Conservation (phyloP, 2,888 invertebrate genomes). For the Pharmacophagus antenor region DNA sequence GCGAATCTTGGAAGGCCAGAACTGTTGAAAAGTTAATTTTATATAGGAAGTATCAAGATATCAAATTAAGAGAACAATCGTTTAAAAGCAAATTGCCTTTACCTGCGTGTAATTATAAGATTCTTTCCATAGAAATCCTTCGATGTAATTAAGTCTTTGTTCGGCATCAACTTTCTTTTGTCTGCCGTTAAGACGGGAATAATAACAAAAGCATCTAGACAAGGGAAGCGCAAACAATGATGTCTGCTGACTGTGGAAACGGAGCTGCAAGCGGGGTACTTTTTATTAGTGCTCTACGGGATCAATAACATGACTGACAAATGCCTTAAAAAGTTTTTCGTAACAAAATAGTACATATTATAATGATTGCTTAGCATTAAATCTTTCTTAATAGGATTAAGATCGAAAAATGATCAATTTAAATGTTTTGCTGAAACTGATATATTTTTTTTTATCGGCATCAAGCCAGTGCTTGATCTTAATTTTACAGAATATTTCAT, state of each 20-base stretch:
- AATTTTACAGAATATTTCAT: too few relatives aligned
- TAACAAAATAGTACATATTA: conserved; percentile 31
- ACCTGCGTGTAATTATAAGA: conserved; percentile 51
- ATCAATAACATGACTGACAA: conserved; percentile 25
- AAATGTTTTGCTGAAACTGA: too few relatives aligned
- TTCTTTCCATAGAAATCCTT: conserved; percentile 56
- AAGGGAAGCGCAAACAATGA: conserved; percentile 70
- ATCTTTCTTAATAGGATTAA: too few relatives aligned
- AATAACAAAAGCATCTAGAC: conserved; percentile 65
- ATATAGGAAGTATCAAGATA: neutral
- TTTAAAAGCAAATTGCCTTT: conserved; percentile 1
- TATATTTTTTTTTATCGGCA: too few relatives aligned
- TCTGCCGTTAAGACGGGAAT: conserved; percentile 59
- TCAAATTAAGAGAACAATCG: neutral
- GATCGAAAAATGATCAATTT: too few relatives aligned
- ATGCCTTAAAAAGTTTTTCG: neutral
- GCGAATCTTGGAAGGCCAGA: too few relatives aligned
- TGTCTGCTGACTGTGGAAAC: conserved; percentile 64
- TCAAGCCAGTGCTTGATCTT: too few relatives aligned
- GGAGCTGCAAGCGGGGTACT: conserved; percentile 46
- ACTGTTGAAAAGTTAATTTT: neutral
- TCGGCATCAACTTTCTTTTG: conserved; percentile 62
- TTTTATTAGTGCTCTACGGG: conserved; percentile 44
- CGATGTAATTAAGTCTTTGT: conserved; percentile 73
- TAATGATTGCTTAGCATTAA: too few relatives aligned